Conservation (phyloP, 2,888 invertebrate genomes). For the Drosophila peninsularis region DNA sequence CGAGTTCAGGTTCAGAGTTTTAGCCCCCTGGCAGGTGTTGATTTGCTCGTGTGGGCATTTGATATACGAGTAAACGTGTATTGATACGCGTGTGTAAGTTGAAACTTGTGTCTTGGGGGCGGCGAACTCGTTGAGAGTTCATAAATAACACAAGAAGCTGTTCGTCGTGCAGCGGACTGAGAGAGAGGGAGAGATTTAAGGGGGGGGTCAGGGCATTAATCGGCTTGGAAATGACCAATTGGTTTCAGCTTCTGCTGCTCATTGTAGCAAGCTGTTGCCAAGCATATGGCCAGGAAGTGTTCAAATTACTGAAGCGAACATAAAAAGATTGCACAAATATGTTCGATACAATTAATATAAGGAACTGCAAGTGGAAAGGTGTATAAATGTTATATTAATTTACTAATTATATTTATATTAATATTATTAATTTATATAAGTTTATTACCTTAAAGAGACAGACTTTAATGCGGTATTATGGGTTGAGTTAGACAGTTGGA, state of each 20-base stretch:
- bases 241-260: slow-evolving; percentile 5
- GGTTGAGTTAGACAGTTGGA: neutral
- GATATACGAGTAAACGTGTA: slow-evolving; percentile 24
- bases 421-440: too few relatives aligned
- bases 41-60: slow-evolving; percentile 61
- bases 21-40: slow-evolving; percentile 57
- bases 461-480: neutral
- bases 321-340: slow-evolving; percentile 11
- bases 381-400: neutral
- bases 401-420: too few relatives aligned
- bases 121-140: slow-evolving; percentile 58
- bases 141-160: slow-evolving; percentile 66
- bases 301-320: slow-evolving; percentile 19
- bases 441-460: neutral
- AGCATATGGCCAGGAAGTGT: slow-evolving; percentile 30
- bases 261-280: slow-evolving; percentile 23
- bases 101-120: slow-evolving; percentile 45
- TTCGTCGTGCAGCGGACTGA: neutral
- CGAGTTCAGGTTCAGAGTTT: slow-evolving; percentile 40
- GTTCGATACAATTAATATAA: slow-evolving; percentile 1
- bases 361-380: neutral
- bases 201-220: slow-evolving; percentile 26
- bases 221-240: slow-evolving; percentile 45
- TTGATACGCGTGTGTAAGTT: slow-evolving; percentile 37
- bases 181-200: neutral